Conservation (phyloP, 2,113 vertebrate genomes). For the Cynopterus brachyotis region DNA sequence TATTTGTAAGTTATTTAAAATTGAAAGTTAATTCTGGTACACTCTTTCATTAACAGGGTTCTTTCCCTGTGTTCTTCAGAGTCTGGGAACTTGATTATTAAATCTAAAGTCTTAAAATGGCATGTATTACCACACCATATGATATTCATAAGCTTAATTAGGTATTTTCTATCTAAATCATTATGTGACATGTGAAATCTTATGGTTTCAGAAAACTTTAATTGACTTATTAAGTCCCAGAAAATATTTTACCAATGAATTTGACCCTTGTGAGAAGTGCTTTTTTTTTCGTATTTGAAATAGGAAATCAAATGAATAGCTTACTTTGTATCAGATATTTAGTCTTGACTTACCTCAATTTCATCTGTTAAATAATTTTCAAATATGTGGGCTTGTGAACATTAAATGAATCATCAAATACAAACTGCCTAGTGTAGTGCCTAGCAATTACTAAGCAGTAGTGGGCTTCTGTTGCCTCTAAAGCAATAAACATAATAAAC, state of each 20-base stretch:
- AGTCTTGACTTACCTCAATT: constrained; percentile 1
- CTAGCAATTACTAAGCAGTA: neutral
- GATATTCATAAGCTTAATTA: neutral
- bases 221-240: neutral
- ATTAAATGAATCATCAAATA: neutral
- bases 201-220: neutral
- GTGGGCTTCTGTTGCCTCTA: neutral
- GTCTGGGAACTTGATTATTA: neutral
- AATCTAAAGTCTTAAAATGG: constrained; percentile 38
- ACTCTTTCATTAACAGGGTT: neutral
- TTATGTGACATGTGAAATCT: neutral
- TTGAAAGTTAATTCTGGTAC: neutral
- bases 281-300: constrained; percentile 28
- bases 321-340: neutral
- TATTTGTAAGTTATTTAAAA: constrained; percentile 20
- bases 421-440: neutral
- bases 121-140: neutral
- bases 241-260: constrained; percentile 35
- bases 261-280: neutral
- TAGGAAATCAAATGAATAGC: neutral
- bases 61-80: neutral
- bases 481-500: neutral
- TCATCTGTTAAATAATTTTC: constrained; percentile 7
- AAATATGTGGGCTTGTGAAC: neutral
- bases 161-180: constrained; percentile 15